Evolutionary conservation across 2,888 invertebrate genomes (phyloP), one percentile per base, ranked within the genome.

Genomic region (Ormyrus nitidulus): DNA sequence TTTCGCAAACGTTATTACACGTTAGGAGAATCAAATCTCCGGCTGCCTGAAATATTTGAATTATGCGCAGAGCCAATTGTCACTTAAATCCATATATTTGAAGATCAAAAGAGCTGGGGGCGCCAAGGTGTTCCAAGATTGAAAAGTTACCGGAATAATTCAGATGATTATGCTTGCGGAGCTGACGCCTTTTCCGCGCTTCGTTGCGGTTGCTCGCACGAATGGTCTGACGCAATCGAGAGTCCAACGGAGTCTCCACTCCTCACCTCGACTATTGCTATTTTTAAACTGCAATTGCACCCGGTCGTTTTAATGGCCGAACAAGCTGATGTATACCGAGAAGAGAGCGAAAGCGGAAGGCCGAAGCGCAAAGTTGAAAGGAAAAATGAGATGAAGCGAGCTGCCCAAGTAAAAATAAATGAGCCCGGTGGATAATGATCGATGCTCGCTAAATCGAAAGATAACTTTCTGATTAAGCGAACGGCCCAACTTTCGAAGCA

Each of bases 231-330:
- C 87, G 89, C 89, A 89, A 89, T 88, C 85, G 87, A 87, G 86
- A 85, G 85, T 2, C 19, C 86, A 86, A 87, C 64, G n/a, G 34
- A 34, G 44, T 46, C 13, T 48, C 58, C 59, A 19, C 54, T 65
- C 65, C 19, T 13, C 85, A 86, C 83, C 80, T 81, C 83, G 84
- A 83, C 84, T 82, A 84, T 83, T 82, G 88, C 89, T 89, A 90
- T 90, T 90, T 89, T 89, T 89, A 88, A 89, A 87, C 87, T 19
- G 53, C 88, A 89, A 89, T 90, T 90, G 89, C 88, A 87, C 80
- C 85, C 86, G 85, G 84, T 85, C 85, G 86, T 88, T 89, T 89
- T 89, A 89, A 89, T 89, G 87, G 88, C 85, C 86, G 86, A 86
- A 85, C 86, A 83, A 83, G 85, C 85, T 46, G 74, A 78, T 44